Percentiles rank a stretch among this genome's conserved stretches.
Conservation (phyloP, 2,797 vertebrate species). For the Ctenopoma multispine region DNA sequence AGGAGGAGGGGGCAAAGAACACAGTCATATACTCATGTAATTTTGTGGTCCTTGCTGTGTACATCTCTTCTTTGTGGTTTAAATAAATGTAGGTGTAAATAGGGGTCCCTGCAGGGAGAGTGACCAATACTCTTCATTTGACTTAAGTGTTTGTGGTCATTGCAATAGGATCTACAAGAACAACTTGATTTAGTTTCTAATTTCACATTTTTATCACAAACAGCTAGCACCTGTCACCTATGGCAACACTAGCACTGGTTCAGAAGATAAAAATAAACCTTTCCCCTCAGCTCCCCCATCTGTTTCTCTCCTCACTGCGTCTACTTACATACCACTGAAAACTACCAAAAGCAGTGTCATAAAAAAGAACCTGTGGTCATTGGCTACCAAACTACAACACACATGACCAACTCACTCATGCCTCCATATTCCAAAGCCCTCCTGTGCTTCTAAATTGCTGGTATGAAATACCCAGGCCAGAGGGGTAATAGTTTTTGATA, state of each 20-base stretch:
- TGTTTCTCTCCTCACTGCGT: slow-evolving; percentile 9
- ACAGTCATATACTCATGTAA: no score
- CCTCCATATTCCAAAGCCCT: slow-evolving; percentile 35
- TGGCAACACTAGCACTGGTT: slow-evolving; percentile 33
- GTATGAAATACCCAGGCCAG: slow-evolving; percentile 65
- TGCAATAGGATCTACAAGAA: slow-evolving; percentile 31
- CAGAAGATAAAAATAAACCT: slow-evolving; percentile 44
- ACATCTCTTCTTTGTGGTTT: slow-evolving; percentile 37
- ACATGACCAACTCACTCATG: slow-evolving; percentile 18
- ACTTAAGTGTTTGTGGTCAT: slow-evolving; percentile 6
- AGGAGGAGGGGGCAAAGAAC: background rate
- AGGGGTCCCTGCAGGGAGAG: background rate
- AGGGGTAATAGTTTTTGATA: slow-evolving; percentile 78
- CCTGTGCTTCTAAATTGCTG: slow-evolving; percentile 52
- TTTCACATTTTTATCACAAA: slow-evolving; percentile 47
- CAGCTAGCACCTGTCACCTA: slow-evolving; percentile 34
- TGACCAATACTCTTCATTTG: slow-evolving; percentile 28
- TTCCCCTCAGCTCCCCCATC: background rate
- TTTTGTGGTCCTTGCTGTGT: slow-evolving; percentile 14
- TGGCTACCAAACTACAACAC: slow-evolving; percentile 41
- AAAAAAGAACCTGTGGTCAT: slow-evolving; percentile 17
- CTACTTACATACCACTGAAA: slow-evolving; percentile 15
- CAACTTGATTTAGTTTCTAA: slow-evolving; percentile 33
- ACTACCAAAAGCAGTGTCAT: slow-evolving; percentile 13
- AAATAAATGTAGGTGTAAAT: slow-evolving; percentile 35